Evolutionary conservation across 2,888 invertebrate genomes (phyloP).

Genomic region (Incurvaria masculella): DNA sequence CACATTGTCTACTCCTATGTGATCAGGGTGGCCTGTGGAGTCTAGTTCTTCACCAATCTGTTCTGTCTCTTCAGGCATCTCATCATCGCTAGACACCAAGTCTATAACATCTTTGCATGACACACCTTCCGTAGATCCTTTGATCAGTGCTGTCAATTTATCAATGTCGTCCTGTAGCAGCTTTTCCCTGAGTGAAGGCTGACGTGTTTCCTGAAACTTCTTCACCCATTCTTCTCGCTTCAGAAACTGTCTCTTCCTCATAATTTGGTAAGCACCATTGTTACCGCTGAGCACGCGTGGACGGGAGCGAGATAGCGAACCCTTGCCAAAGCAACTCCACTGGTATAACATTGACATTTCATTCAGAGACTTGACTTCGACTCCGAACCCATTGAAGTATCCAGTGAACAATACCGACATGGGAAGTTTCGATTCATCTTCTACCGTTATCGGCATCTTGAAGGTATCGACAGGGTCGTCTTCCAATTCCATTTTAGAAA

Average conservation of each 20-base stretch:
- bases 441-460: background rate
- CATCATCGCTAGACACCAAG: slow-evolving; percentile 46
- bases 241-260: slow-evolving; percentile 59
- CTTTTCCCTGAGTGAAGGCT: slow-evolving; percentile 1
- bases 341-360: slow-evolving; percentile 62
- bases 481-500: too few relatives aligned
- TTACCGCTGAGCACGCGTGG: slow-evolving; percentile 37
- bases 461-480: background rate
- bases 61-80: slow-evolving; percentile 19
- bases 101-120: slow-evolving; percentile 39
- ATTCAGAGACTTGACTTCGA: slow-evolving; percentile 57
- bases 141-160: slow-evolving; percentile 29
- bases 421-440: background rate
- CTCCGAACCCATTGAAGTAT: slow-evolving; percentile 64
- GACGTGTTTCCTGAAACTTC: slow-evolving; percentile 26
- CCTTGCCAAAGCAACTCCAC: slow-evolving; percentile 78
- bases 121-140: slow-evolving; percentile 25
- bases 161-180: slow-evolving; percentile 29
- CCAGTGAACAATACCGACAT: slow-evolving; percentile 48
- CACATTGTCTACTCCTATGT: slow-evolving; percentile 32
- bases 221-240: slow-evolving; percentile 56
- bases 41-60: slow-evolving; percentile 19
- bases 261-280: slow-evolving; percentile 38
- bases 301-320: slow-evolving; percentile 58
- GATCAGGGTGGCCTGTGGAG: slow-evolving; percentile 20